These are phyloP conservation scores for Prionailurus viverrinus DNA, from an alignment of 2,113 vertebrate species.

Conservation along the genomic window DNA sequence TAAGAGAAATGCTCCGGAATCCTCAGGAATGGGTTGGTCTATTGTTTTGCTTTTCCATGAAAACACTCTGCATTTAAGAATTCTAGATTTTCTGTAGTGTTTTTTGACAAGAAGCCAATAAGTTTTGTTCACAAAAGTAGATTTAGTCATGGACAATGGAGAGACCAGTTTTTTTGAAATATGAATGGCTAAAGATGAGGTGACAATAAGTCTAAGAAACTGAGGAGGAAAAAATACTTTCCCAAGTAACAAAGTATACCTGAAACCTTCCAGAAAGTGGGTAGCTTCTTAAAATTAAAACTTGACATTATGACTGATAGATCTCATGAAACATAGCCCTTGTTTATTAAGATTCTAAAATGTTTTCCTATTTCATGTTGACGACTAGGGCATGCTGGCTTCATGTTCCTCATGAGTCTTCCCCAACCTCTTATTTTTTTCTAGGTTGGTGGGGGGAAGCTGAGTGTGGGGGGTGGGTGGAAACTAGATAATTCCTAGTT, in stretches of 20 bases:
- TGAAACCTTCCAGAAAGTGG: background rate
- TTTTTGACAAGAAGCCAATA: background rate
- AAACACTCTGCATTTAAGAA: background rate
- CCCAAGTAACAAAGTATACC: background rate
- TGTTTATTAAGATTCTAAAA: background rate
- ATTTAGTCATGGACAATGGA: background rate
- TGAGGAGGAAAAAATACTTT: background rate
- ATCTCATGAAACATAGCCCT: background rate
- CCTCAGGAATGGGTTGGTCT: background rate
- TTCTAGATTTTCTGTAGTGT: background rate
- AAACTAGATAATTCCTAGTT: background rate
- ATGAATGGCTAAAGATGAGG: background rate
- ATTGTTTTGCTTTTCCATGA: background rate
- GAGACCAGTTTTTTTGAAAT: background rate
- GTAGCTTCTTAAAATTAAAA: slow-evolving; percentile 18
- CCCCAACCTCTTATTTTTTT: background rate
- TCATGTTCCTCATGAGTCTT: background rate
- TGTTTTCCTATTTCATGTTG: background rate
- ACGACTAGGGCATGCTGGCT: background rate
- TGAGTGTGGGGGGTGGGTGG: background rate
- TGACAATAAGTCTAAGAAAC: background rate
- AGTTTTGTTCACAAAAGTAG: background rate
- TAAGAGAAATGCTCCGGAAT: background rate
- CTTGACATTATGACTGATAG: background rate
- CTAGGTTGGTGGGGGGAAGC: background rate